Conservation (phyloP, 1,140 invertebrate genomes). For the Tenebrio molitor region DNA sequence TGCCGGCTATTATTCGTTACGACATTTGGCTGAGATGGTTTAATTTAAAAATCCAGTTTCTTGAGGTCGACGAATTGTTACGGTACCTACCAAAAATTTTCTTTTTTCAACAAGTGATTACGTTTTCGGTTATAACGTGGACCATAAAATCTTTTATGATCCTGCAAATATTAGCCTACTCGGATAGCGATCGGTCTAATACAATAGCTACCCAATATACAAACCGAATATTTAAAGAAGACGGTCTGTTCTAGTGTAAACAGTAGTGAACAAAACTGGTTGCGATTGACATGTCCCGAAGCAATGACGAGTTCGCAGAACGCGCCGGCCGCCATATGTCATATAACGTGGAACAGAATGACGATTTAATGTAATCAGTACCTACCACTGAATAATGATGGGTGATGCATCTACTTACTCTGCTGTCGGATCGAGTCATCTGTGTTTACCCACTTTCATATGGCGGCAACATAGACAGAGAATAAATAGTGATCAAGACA, state of each 20-base stretch:
- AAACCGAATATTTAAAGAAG: constrained; percentile 36
- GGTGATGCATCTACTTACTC: constrained; percentile 28
- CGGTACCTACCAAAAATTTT: too few species aligned
- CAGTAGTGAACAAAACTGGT: constrained; percentile 34
- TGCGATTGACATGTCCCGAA: constrained; percentile 26
- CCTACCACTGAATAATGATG: constrained; percentile 22
- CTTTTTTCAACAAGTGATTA: too few species aligned
- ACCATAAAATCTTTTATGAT: constrained; percentile 19
- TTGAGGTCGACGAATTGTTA: too few species aligned
- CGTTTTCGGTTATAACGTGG: background rate
- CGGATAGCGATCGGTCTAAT: background rate
- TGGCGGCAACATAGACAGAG: constrained; percentile 34
- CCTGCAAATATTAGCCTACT: constrained; percentile 1
- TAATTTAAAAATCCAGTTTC: too few species aligned
- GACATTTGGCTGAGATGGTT: too few species aligned
- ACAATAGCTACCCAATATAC: constrained; percentile 32
- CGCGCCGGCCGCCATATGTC: constrained; percentile 6
- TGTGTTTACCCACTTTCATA: constrained; percentile 37
- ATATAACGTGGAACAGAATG: constrained; percentile 13
- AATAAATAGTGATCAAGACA: constrained; percentile 43
- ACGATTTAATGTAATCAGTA: constrained; percentile 29
- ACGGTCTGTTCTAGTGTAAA: constrained; percentile 17
- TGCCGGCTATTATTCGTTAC: too few species aligned
- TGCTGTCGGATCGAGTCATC: constrained; percentile 22
- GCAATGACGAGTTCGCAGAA: constrained; percentile 16